A percentile compares a stretch with the other conserved stretches of the same genome.
phyloP scores from a whole-genome alignment of 2,888 invertebrate genomes.

The Limnephilus rhombicus region DNA sequence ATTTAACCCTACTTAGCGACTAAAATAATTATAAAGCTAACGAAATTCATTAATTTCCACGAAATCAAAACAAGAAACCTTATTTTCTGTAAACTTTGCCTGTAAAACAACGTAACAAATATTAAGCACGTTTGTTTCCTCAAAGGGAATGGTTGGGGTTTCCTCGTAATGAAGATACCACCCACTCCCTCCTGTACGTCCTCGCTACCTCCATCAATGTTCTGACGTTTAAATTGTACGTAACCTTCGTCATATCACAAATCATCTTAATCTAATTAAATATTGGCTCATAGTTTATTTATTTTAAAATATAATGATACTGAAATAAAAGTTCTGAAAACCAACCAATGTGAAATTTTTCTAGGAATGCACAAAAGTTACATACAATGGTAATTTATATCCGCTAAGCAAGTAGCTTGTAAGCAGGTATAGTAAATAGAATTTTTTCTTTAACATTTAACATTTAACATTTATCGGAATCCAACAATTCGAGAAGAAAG shows the following conservation, averaged over 20 bases:
- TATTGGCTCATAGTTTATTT: background rate
- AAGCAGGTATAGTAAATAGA: background rate
- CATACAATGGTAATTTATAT: no score
- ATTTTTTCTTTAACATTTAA: background rate
- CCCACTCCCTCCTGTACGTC: background rate
- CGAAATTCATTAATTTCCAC: background rate
- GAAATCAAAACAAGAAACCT: background rate
- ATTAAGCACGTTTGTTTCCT: background rate
- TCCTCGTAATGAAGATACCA: background rate
- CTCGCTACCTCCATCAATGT: background rate
- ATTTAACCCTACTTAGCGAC: background rate
- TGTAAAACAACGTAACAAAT: background rate
- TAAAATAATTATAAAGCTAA: background rate
- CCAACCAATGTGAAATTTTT: background rate
- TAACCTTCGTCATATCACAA: slow-evolving; percentile 3
- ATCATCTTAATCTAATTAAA: background rate
- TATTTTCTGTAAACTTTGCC: background rate
- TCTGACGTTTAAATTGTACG: slow-evolving; percentile 9
- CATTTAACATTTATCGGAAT: background rate
- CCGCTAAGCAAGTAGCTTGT: no score
- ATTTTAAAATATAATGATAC: background rate
- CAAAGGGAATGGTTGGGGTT: background rate
- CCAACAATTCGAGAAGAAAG: background rate
- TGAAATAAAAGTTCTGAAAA: background rate
- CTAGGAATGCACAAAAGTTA: background rate